Conservation (phyloP, 1,140 invertebrate genomes). For the Chironomus tepperi region DNA sequence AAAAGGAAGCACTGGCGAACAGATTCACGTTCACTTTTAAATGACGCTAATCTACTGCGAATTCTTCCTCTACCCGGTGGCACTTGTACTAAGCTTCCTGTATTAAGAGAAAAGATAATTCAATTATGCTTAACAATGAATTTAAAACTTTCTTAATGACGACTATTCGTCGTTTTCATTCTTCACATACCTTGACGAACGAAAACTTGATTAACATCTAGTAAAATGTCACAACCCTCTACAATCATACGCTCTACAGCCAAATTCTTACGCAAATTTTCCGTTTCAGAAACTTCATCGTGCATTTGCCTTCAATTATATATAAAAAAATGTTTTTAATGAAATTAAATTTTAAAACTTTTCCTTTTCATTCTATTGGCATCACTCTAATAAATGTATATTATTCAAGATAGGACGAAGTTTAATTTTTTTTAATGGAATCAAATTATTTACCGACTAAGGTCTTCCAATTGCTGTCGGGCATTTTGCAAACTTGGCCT, state of each 20-base stretch:
- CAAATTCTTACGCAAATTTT: conserved; percentile 87
- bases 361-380: too few relatives aligned
- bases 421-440: too few relatives aligned
- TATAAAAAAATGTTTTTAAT: too few relatives aligned
- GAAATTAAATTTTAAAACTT: too few relatives aligned
- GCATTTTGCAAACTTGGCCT: conserved; percentile 81
- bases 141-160: background rate
- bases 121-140: conserved; percentile 23
- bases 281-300: conserved; percentile 86
- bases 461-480: conserved; percentile 77
- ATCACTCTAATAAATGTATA: too few relatives aligned
- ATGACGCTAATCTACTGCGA: conserved; percentile 49
- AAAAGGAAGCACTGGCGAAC: conserved; percentile 76
- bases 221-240: conserved; percentile 86
- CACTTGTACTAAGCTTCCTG: conserved; percentile 62
- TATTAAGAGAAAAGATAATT: conserved; percentile 23
- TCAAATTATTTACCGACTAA: conserved; percentile 54
- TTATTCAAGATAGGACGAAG: too few relatives aligned
- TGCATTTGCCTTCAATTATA: conserved; percentile 52
- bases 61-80: conserved; percentile 52
- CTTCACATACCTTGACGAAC: conserved; percentile 62
- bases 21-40: conserved; percentile 62
- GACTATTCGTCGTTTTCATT: background rate
- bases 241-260: conserved; percentile 92
- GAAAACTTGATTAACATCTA: conserved; percentile 91